Base-by-base conservation (phyloP, 2,888 invertebrate species). In the Trichogramma evanescens region DNA sequence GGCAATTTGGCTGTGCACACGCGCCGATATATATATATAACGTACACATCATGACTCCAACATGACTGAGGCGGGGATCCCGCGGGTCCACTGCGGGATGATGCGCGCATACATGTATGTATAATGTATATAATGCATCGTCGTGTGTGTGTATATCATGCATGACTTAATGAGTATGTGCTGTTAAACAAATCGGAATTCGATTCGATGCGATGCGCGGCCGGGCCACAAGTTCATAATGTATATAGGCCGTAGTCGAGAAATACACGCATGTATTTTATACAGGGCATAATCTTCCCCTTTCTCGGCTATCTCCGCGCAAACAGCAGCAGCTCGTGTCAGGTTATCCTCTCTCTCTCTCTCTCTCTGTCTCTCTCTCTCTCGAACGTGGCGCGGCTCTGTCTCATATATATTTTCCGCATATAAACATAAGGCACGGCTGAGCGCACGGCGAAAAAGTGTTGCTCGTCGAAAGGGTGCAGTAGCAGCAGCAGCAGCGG, bases 131-230 rank as follows among this genome's bases (percentile, higher is more conserved):
- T 26, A 26, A 26, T 26, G 26, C 26, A 26, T 26, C 26, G 3
- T 26, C 26, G 26, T 26, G 26, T 26, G 26, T 26, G 26, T 26
- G 26, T 13, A 13, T 13, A 2, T 26, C 26, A 26, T 26, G 26
- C 26, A 26, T 26, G 26, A 26, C 26, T 26, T 26, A 26, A 26
- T 26, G 26, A 26, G 26, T 26, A 26, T 39, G 5, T 5, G 39
- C 66, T 63, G 68, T 71, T 69, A 72, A 74, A 71, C 70, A 69
- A 69, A 64, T 63, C 70, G 68, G 56, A 62, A 59, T 62, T 62
- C 72, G 69, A 74, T 74, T 67, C 68, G 71, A 71, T 70, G 68
- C 69, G 73, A 72, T 69, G 68, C 69, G 65, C 70, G 68, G 70
- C 26, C 3, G 26, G 26, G 26, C 26, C 26, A 26, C 26, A 26